Evolutionary conservation across 2,797 vertebrate species (phyloP), one percentile per base, ranked within the genome.

Genomic region (Ctenopoma multispine): DNA sequence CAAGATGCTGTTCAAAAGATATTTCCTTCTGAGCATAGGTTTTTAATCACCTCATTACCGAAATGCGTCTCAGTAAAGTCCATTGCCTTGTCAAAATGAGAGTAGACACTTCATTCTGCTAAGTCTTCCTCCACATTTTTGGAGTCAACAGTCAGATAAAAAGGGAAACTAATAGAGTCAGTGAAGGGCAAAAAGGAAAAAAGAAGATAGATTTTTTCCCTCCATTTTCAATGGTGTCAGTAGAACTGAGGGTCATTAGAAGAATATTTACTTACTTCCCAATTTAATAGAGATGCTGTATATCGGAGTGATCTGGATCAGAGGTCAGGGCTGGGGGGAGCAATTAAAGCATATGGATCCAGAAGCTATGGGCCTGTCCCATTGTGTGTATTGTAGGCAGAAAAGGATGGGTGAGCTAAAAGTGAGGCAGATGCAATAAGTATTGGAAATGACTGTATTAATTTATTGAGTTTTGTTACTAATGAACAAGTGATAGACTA

Each of bases 241-340:
- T 82, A 91, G 84, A 90, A 91, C 63, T 75, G 68, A 83, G 86
- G 88, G 94, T 92, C 94, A 93, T 94, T 93, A 94, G 90, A 90
- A 91, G 90, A 92, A 95, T 94, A 95, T 95, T 94, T 93, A 93
- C 94, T 90, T 91, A 93, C 91, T 94, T 93, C 92, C 91, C 72
- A 80, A 91, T 93, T 92, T 94, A 94, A 94, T 94, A 91, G 92
- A 93, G 92, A 92, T 79, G 86, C 86, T 92, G 90, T 93, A 89
- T 93, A 94, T 95, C 91, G 91, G 92, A 74, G 89, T 80, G 91
- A 94, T 94, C 91, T 85, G 87, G 93, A 90, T 88, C 90, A 94
- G 87, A 93, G 94, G 94, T 95, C 93, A 94, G 84, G 89, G 89
- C 93, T 90, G 85, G 74, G 80, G 92, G 92, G 93, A 94, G 91